Evolutionary conservation across 2,888 invertebrate species (phyloP), one percentile per base, ranked within the genome.

Genomic region (Byasa hedistus): DNA sequence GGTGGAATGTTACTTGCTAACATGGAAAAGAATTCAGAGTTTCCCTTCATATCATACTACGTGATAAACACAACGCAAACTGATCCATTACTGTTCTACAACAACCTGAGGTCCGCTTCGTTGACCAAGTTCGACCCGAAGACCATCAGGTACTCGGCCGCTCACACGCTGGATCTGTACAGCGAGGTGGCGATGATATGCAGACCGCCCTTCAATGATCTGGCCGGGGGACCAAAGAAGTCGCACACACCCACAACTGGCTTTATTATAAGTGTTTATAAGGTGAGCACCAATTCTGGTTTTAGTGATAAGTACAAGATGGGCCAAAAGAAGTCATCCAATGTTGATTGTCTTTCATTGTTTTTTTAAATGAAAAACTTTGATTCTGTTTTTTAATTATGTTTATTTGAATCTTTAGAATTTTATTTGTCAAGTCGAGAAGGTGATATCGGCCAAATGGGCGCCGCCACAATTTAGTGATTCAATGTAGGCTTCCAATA

Each of bases 181-280:
- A 96, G 96, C 78, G 97, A 97, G 87, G 98, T 98, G 68, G 98
- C 98, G 8, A 96, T 97, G 82, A 97, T 98, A 74, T 97, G 97
- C 73, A 89, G 97, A 72, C 98, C 97, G 56, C 98, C 98, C 0
- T 93, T 97, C 73, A 95, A 94, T 76, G 96, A 96, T 78, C 93
- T 95, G 60, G 95, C 95, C 66, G 95, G 95, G 61, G 94, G 94
- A 69, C 94, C 95, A 63, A 95, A 96, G 83, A 95, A 96, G 81
- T 95, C 95, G 8, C 96, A 95, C 79, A 95, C 96, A 65, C 93
- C 96, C 68, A 93, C 95, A 71, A 97, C 98, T 32, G 98, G 97
- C 60, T 98, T 96, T 83, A 97, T 98, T 81, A 96, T 98, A 75
- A 97, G 97, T 76, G 97, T 98, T 78, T 98, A 97, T 89, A 97